Base-by-base conservation (phyloP, 2,888 invertebrate genomes). In the Serrognathus titanus region DNA sequence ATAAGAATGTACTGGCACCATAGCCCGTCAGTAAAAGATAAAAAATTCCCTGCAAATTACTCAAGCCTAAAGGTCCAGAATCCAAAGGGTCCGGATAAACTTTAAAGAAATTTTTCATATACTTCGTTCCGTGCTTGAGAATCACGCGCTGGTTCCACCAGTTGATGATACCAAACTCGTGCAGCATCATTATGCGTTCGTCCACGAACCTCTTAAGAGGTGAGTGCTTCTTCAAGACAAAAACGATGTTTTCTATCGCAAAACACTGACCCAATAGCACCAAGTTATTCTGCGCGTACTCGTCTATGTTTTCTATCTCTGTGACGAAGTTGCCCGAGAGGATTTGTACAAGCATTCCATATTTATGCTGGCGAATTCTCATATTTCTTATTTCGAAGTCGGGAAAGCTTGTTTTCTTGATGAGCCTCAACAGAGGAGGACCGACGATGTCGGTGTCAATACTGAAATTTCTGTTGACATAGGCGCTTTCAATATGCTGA, bases 161-260 rank as follows among this genome's bases (percentile, higher is more conserved):
- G 6, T 35, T 39, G 39, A 58, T 51, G 40, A 54, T 41, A 20
- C 58, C 58, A 20, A 40, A 48, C 11, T 58, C 58, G 35, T 48
- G 43, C 24, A 54, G 53, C 9, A 24, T 35, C 13, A 10, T 38
- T 8, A 58, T 51, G 11, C 50, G 45, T 8, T 49, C 35, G 39
- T 58, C 54, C n/a, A 58, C 53, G 11, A 54, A 41, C 39, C 16
- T 38, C 35, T 48, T 45, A 55, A 64, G 65, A 1, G 68, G 66
- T 0, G 67, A 69, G 47, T 67, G 63, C 16, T 53, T 60, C 39
- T 53, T 58, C 38, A 69, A 58, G 3, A 59, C 63, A 41, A 66
- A 58, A 10, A 60, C 59, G 2, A 58, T 57, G 45, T 62, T 61
- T 51, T 58, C 50, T n/a, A 38, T 60, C 13, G 51, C 62, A 5